Evolutionary conservation across 2,888 invertebrate species (phyloP).

Genomic region (Acronicta leporina): DNA sequence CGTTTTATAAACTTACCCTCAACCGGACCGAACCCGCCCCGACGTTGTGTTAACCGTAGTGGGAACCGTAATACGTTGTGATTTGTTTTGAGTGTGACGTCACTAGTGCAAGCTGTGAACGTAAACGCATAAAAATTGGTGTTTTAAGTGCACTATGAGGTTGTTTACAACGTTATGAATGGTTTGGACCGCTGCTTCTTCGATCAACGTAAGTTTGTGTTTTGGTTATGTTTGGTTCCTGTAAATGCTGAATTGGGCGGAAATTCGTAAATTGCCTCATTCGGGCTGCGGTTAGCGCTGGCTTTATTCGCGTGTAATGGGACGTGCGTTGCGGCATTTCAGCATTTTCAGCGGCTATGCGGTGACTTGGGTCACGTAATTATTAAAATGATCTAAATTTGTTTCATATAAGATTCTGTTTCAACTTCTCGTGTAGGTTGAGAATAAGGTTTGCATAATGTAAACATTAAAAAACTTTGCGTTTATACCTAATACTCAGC

Average conservation of each 20-base stretch:
- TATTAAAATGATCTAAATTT: conserved; percentile 48
- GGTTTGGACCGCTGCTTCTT: conserved; percentile 89
- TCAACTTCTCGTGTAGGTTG: conserved; percentile 17
- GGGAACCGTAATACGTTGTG: conserved; percentile 83
- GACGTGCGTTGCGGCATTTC: conserved; percentile 72
- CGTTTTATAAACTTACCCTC: conserved; percentile 52
- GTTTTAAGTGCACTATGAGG: conserved; percentile 87
- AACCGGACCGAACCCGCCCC: conserved; percentile 42
- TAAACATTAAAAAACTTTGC: conserved; percentile 42
- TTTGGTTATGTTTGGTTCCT: conserved; percentile 69
- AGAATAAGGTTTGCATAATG: conserved; percentile 20
- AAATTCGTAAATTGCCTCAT: conserved; percentile 72
- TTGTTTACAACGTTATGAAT: conserved; percentile 87
- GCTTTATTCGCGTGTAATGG: conserved; percentile 74
- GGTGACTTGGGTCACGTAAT: conserved; percentile 56
- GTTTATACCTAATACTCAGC: conserved; percentile 15
- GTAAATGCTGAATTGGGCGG: conserved; percentile 66
- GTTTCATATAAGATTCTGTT: conserved; percentile 29
- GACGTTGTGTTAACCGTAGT: conserved; percentile 79
- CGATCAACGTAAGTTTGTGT: conserved; percentile 87
- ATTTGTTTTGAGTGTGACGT: conserved; percentile 86
- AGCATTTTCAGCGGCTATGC: conserved; percentile 71
- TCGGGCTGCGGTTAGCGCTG: conserved; percentile 75
- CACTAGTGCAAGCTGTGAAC: conserved; percentile 79
- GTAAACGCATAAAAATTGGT: conserved; percentile 75